A percentile compares a stretch with the other conserved stretches of the same genome.
Evolutionary conservation across 2,888 invertebrate species (phyloP).

Genomic region (Drosophila imparisetae): DNA sequence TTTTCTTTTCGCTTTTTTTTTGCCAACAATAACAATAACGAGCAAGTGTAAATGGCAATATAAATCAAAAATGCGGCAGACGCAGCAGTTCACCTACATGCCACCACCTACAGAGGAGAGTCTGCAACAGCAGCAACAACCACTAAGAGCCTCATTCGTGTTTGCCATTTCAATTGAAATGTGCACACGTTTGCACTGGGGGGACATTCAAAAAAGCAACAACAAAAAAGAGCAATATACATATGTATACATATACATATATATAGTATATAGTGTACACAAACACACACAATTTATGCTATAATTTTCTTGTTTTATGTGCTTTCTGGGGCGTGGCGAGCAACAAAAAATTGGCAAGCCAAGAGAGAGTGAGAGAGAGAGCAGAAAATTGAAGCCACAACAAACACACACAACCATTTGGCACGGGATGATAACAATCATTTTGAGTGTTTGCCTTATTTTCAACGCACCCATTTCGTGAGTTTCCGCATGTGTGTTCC

Average conservation of each 20-base stretch:
- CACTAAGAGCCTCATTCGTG: slow-evolving; percentile 65
- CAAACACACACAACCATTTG: slow-evolving; percentile 37
- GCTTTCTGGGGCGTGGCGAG: slow-evolving; percentile 66
- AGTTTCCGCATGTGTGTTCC: slow-evolving; percentile 9
- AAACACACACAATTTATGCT: slow-evolving; percentile 56
- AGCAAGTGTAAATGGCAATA: slow-evolving; percentile 70
- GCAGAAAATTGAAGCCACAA: slow-evolving; percentile 14
- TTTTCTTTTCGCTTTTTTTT: slow-evolving; percentile 13
- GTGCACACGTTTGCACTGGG: slow-evolving; percentile 70
- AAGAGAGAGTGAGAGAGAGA: slow-evolving; percentile 3
- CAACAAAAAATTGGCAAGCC: slow-evolving; percentile 53
- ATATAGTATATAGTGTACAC: slow-evolving; percentile 2
- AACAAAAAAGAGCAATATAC: slow-evolving; percentile 4
- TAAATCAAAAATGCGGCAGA: slow-evolving; percentile 74
- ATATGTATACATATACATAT: background rate
- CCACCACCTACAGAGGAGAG: slow-evolving; percentile 34
- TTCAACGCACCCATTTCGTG: slow-evolving; percentile 60
- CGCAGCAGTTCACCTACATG: slow-evolving; percentile 55
- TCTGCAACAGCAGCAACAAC: slow-evolving; percentile 29
- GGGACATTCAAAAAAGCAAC: slow-evolving; percentile 28
- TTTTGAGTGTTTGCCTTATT: slow-evolving; percentile 73
- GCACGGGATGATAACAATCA: slow-evolving; percentile 70
- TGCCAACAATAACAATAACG: slow-evolving; percentile 59
- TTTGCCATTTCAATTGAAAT: slow-evolving; percentile 79
- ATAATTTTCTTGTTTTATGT: slow-evolving; percentile 67